These are phyloP conservation scores for Pocillopora meandrina DNA, from an alignment of 92 coral and sea anemone genomes.

Conservation along the genomic window DNA sequence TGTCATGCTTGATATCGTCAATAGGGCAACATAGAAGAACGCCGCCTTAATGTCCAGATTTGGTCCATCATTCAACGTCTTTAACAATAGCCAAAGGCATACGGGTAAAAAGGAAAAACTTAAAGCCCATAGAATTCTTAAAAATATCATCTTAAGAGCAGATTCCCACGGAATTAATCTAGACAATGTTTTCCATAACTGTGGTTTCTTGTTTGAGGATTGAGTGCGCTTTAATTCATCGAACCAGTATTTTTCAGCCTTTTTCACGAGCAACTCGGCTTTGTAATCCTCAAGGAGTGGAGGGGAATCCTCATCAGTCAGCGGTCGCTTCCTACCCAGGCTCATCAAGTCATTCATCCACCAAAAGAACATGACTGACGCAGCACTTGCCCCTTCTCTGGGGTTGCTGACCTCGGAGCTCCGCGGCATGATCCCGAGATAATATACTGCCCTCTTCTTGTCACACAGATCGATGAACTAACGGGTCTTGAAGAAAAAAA, in stretches of 20 bases:
- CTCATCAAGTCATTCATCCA: neutral
- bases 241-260: slow-evolving; percentile 1
- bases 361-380: neutral
- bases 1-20: neutral
- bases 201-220: neutral
- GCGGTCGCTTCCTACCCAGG: neutral
- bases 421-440: too few relatives aligned
- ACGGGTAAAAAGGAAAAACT: slow-evolving; percentile 11
- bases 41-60: slow-evolving; percentile 13
- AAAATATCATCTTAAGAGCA: neutral
- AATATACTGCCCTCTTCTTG: too few relatives aligned
- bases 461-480: too few relatives aligned
- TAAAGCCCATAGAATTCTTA: neutral
- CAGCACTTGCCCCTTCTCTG: neutral
- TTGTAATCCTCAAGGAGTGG: slow-evolving; percentile 3
- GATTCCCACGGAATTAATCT: neutral
- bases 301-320: neutral
- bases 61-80: slow-evolving; percentile 19
- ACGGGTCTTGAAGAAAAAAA: too few relatives aligned
- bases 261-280: neutral
- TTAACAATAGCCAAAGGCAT: slow-evolving; percentile 27
- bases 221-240: neutral
- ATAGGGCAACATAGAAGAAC: neutral
- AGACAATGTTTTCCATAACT: neutral
- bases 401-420: neutral